These are phyloP conservation scores for Callithrix jacchus DNA, from an alignment of 2,113 vertebrate species.

Conservation along the genomic window DNA sequence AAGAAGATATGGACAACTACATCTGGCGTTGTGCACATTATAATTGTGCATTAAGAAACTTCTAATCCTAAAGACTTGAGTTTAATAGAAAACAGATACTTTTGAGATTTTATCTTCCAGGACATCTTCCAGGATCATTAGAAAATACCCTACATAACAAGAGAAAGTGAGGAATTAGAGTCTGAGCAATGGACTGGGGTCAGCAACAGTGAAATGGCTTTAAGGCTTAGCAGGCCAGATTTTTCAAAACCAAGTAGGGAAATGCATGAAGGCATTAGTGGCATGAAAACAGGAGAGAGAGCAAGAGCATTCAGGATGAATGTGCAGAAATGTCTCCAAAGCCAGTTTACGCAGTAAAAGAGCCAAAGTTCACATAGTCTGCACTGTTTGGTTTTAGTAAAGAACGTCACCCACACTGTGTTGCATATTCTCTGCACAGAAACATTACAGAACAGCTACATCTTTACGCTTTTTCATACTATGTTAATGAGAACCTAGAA, in stretches of 20 bases:
- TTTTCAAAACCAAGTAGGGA: not conserved
- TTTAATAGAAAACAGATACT: conserved; percentile 57
- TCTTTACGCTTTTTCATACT: not conserved
- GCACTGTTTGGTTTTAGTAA: not conserved
- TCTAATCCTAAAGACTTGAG: conserved; percentile 46
- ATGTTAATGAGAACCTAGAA: not conserved
- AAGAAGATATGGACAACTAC: not conserved
- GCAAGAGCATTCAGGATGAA: not conserved
- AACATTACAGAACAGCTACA: not conserved
- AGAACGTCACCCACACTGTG: not conserved
- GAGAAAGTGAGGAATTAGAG: not conserved
- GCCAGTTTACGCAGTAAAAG: not conserved
- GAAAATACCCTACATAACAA: not conserved
- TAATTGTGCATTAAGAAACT: conserved; percentile 36
- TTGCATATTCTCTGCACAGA: not conserved
- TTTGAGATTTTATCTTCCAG: conserved; percentile 45
- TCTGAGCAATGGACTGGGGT: not conserved
- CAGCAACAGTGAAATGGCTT: not conserved
- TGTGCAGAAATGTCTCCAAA: conserved; percentile 6
- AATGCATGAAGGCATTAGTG: not conserved
- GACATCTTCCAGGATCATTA: not conserved
- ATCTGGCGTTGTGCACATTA: conserved; percentile 3
- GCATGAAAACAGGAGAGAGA: not conserved
- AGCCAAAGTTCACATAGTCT: not conserved
- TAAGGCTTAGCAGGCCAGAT: not conserved